phyloP scores from a whole-genome alignment of 1,140 invertebrate species.

The Panonychus citri region DNA sequence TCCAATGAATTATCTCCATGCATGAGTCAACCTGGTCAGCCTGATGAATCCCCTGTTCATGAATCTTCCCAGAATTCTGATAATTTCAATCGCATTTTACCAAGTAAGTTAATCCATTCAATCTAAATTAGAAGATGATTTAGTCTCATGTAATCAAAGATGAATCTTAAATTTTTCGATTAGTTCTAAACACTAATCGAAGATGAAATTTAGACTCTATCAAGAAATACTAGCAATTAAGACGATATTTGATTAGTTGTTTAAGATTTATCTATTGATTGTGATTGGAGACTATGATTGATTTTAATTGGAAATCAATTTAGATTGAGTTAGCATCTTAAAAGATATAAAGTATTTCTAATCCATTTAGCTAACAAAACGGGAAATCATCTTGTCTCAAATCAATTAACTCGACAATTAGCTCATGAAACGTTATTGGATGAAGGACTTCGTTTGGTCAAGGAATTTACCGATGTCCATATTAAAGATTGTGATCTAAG shows the following conservation, averaged over 20 bases:
- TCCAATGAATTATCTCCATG: conserved; percentile 13
- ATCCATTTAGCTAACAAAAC: conserved; percentile 5
- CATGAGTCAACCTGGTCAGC: conserved; percentile 10
- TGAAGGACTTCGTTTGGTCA: conserved; percentile 21
- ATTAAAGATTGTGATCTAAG: too few relatives aligned
- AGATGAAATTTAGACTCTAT: not conserved
- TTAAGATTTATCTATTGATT: too few relatives aligned
- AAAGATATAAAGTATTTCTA: conserved; percentile 3
- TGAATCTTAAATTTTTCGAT: not conserved
- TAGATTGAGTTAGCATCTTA: not conserved
- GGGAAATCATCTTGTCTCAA: conserved; percentile 13
- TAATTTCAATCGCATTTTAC: conserved; percentile 2
- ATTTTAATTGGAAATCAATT: not conserved
- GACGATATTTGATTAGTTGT: too few relatives aligned
- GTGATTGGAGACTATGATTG: too few relatives aligned
- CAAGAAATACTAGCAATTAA: not conserved
- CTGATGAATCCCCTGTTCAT: not conserved
- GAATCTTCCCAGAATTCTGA: conserved; percentile 1
- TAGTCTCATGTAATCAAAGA: not conserved
- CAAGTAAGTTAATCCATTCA: conserved; percentile 3
- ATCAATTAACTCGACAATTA: conserved; percentile 19
- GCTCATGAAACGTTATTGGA: conserved; percentile 22
- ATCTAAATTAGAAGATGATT: too few relatives aligned
- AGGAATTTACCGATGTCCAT: conserved; percentile 17
- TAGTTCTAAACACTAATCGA: not conserved